phyloP scores from a whole-genome alignment of 2,113 vertebrate genomes.

The Semicossyphus pulcher region DNA sequence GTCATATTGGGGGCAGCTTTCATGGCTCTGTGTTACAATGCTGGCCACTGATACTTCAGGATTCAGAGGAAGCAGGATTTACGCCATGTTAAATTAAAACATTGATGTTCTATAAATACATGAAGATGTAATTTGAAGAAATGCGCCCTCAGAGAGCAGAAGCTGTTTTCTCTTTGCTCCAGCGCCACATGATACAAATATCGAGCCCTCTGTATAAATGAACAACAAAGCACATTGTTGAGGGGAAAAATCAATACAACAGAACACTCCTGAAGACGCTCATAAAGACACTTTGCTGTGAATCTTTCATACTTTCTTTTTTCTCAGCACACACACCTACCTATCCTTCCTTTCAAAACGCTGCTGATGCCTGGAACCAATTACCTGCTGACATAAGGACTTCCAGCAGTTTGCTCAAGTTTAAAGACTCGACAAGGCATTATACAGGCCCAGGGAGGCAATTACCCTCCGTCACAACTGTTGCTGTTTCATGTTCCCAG shows the following conservation, averaged over 20 bases:
- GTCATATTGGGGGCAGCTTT: slow-evolving; percentile 7
- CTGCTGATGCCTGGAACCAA: slow-evolving; percentile 81
- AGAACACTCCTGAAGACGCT: slow-evolving; percentile 19
- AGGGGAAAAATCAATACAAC: slow-evolving; percentile 45
- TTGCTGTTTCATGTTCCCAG: slow-evolving; percentile 83
- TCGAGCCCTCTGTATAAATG: slow-evolving; percentile 47
- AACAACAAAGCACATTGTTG: slow-evolving; percentile 35
- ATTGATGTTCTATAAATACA: slow-evolving; percentile 9
- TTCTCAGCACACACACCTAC: slow-evolving; percentile 48
- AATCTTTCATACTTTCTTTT: slow-evolving; percentile 48
- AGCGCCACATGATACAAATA: slow-evolving; percentile 36
- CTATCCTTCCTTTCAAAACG: slow-evolving; percentile 67
- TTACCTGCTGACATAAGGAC: slow-evolving; percentile 83
- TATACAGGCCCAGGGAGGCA: slow-evolving; percentile 79
- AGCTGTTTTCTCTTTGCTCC: slow-evolving; percentile 31
- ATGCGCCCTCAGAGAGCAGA: background rate
- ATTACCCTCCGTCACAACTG: slow-evolving; percentile 83
- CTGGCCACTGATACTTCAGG: background rate
- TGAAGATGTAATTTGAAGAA: slow-evolving; percentile 30
- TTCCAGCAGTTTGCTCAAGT: slow-evolving; percentile 82
- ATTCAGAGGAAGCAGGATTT: background rate
- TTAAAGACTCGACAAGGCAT: slow-evolving; percentile 80
- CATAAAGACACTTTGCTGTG: slow-evolving; percentile 39
- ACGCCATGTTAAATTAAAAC: too few relatives aligned
- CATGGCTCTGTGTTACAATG: background rate